Base-by-base conservation (phyloP, 2,113 vertebrate species). In the Burhinus oedicnemus region DNA sequence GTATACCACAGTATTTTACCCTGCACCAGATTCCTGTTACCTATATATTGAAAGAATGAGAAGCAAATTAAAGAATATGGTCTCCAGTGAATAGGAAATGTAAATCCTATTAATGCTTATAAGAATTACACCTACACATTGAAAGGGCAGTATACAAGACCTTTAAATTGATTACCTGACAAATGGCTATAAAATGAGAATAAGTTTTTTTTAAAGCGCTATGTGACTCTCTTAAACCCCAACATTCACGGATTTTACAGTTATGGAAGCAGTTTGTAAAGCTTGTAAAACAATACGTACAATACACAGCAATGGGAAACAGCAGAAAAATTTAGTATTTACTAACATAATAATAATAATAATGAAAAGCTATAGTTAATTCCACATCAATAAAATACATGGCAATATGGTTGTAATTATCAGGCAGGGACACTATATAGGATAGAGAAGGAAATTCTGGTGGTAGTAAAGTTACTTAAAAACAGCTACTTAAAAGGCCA, bases 151-250 rank as follows among this genome's bases (percentile, higher is more conserved):
- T 75, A 75, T 49, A 81, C 26, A 69, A 95, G 89, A 52, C 87
- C 52, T 92, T 93, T 91, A 93, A 90, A 93, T 72, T 90, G 64
- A 95, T 94, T 95, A 82, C 64, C 65, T 83, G 88, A 82, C 91
- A 96, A 93, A 84, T 51, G 23, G 55, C 52, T 82, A 42, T 44
- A 91, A 71, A 95, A 91, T 49, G 42, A 82, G 42, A 62, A 61
- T 57, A 89, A 79, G 29, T 77, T 92, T 69, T 69, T 74, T 90
- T 58, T 71, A 92, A 91, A 78, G 45, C 22, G 30, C 32, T 49
- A 2, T 51, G 55, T 47, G 29, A 71, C 55, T 94, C 60, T 34
- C 4, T 60, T 95, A 49, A 23, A 52, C 47, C 51, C 42, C 9
- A 64, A 25, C 21, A 30, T 66, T 84, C 29, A 76, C n/a, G 52